Conservation (phyloP, 1,140 invertebrate genomes). For the Danaus plexippus region DNA sequence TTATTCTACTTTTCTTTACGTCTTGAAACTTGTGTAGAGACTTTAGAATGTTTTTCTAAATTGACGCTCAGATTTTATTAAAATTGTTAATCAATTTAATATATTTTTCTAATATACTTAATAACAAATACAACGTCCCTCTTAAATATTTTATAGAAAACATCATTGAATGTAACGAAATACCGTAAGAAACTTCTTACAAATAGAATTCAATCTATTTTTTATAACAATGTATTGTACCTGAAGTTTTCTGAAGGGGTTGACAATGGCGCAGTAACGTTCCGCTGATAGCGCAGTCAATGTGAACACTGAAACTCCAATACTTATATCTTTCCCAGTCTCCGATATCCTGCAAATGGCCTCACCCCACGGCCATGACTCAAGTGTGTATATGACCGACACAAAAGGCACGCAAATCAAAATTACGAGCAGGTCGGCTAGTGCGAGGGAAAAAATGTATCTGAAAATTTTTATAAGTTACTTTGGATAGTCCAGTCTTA, state of each 20-base stretch:
- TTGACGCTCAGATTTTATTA: too few species aligned
- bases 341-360: conserved; percentile 88
- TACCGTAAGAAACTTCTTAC: neutral
- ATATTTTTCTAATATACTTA: too few species aligned
- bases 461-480: conserved; percentile 24
- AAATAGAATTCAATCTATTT: neutral
- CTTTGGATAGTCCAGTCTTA: too few species aligned
- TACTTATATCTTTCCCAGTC: conserved; percentile 89
- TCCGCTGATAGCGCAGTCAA: conserved; percentile 91
- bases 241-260: conserved; percentile 84
- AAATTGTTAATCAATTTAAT: too few species aligned
- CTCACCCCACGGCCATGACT: conserved; percentile 90
- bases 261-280: conserved; percentile 92
- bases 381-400: conserved; percentile 87
- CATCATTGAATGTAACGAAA: too few species aligned
- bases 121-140: too few species aligned
- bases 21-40: too few species aligned
- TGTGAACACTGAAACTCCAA: conserved; percentile 94
- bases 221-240: conserved; percentile 31
- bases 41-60: too few species aligned
- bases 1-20: too few species aligned
- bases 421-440: conserved; percentile 85
- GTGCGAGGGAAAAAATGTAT: conserved; percentile 81
- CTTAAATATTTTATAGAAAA: too few species aligned
- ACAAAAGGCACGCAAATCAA: conserved; percentile 91